Percentiles rank a stretch among this genome's conserved stretches.
Evolutionary conservation across 2,888 invertebrate species (phyloP).

Genomic region (Cosmopolites sordidus): DNA sequence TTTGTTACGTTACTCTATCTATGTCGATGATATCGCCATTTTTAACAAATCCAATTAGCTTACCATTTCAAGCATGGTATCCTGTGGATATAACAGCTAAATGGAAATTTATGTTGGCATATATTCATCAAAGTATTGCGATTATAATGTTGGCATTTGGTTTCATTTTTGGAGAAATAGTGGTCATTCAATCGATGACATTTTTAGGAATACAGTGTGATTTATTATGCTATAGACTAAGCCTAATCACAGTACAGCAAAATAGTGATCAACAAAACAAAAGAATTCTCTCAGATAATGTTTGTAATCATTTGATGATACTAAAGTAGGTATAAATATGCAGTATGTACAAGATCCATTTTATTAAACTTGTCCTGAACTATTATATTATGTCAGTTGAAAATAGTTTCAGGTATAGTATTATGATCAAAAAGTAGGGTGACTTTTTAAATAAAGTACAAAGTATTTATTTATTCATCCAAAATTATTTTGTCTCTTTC

Average conservation of each 20-base stretch:
- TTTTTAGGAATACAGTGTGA: not conserved
- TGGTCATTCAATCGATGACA: not conserved
- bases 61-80: slow-evolving; percentile 1
- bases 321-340: not conserved
- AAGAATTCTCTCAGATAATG: not conserved
- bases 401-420: too few relatives aligned
- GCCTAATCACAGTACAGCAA: not conserved
- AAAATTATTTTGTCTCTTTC: too few relatives aligned
- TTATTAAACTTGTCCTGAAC: too few relatives aligned
- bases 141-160: not conserved
- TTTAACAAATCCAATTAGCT: not conserved
- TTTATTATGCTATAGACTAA: not conserved
- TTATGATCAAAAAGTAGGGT: too few relatives aligned
- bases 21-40: not conserved
- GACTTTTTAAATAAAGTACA: too few relatives aligned
- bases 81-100: not conserved
- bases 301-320: not conserved
- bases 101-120: not conserved
- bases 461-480: too few relatives aligned
- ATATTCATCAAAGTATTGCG: slow-evolving; percentile 1
- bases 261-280: not conserved
- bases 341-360: too few relatives aligned
- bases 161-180: not conserved
- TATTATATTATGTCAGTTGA: too few relatives aligned
- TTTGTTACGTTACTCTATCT: not conserved